Base-by-base conservation (phyloP, 2,797 vertebrate genomes). In the Xenentodon cancila region DNA sequence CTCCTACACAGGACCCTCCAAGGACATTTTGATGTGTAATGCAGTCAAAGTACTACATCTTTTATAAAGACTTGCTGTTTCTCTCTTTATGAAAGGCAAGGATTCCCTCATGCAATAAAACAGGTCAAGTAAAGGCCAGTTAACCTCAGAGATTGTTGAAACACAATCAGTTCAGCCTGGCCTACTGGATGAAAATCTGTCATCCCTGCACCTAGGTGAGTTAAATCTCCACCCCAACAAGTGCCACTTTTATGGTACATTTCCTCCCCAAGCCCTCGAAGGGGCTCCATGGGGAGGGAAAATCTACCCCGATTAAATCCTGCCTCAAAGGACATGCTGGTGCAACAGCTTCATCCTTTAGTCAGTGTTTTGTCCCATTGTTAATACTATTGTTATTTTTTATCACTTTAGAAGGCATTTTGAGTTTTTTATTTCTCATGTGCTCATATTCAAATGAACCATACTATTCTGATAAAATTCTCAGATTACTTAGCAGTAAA, bases 51-150 rank as follows among this genome's bases (percentile, higher is more conserved):
- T 44, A 19, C 22, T 9, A 55, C 47, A 46, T 18, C 16, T 25
- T 46, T 40, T 54, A 44, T 64, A 74, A 54, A 37, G 53, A 51
- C 42, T 50, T 37, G 34, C 9, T 37, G 34, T 37, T 37, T 37
- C 34, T 37, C 11, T 37, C 12, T 37, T 68, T 53, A 64, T 50
- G 46, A 66, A 62, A 30, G 25, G 43, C 30, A 45, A 12, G 17
- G 48, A 61, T 66, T 17, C 64, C 52, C 49, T 64, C 51, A 37
- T 59, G 70, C 68, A 64, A 22, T 75, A 62, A 82, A 79, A 58
- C 66, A 25, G 20, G 7, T 62, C 55, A 47, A 65, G 72, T 59
- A 56, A 68, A 65, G 66, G 43, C 50, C 53, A 43, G 59, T 74
- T 77, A 64, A 66, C 69, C 9, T 17, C 22, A 21, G 48, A 58